A percentile compares a stretch with the other conserved stretches of the same genome.
phyloP scores from a whole-genome alignment of 2,113 vertebrate genomes.

The Equus quagga region DNA sequence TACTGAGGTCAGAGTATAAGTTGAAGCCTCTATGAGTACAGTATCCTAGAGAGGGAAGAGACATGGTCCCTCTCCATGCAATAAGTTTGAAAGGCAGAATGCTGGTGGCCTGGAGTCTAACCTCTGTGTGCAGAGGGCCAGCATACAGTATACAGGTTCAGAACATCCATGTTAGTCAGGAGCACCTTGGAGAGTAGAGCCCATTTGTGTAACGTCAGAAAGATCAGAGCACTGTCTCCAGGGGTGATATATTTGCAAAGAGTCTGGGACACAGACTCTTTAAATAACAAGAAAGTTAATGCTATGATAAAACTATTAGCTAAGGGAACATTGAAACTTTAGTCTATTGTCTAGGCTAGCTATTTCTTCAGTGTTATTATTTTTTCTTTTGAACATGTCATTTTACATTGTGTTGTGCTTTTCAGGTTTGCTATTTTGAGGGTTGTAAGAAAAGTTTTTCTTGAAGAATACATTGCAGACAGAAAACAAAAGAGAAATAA shows the following conservation, averaged over 20 bases:
- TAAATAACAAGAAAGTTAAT: neutral
- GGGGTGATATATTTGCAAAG: neutral
- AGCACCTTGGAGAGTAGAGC: neutral
- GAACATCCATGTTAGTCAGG: neutral
- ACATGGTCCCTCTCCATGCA: neutral
- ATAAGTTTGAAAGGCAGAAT: slow-evolving; percentile 1
- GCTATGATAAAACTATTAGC: neutral
- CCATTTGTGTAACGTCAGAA: neutral
- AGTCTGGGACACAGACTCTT: neutral
- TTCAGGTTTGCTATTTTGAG: neutral
- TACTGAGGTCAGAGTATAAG: neutral
- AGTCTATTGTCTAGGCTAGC: neutral
- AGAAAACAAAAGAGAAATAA: neutral
- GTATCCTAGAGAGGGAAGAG: neutral
- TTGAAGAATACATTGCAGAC: neutral
- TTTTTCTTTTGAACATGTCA: neutral
- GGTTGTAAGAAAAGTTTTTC: neutral
- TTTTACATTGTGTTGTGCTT: neutral
- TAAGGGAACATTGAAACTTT: neutral
- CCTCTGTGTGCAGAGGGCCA: neutral
- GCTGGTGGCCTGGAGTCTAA: neutral
- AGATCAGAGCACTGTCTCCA: neutral
- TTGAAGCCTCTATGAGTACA: neutral
- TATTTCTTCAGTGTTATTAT: neutral
- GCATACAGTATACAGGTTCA: neutral